phyloP scores from a whole-genome alignment of 92 coral and sea anemone genomes.

The Siderastrea radians region DNA sequence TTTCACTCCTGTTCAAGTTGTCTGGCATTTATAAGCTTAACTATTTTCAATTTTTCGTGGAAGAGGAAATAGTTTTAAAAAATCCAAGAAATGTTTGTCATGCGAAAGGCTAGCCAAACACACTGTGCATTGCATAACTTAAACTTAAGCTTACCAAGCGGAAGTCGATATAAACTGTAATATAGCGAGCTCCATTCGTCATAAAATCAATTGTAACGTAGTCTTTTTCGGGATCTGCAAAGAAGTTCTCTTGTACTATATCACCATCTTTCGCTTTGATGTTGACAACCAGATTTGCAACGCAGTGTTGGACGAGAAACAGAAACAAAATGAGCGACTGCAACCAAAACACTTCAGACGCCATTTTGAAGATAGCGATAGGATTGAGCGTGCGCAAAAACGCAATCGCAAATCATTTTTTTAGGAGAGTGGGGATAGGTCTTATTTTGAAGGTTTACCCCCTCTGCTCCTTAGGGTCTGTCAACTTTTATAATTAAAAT shows the following conservation, averaged over 20 bases:
- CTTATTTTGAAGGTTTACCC: too few relatives aligned
- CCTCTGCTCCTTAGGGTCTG: too few relatives aligned
- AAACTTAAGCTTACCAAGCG: slow-evolving; percentile 71
- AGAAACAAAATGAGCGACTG: slow-evolving; percentile 1
- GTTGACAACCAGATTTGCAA: slow-evolving; percentile 84
- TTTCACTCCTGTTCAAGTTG: too few relatives aligned
- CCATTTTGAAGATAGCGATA: slow-evolving; percentile 1
- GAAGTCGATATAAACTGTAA: slow-evolving; percentile 84
- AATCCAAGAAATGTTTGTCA: too few relatives aligned
- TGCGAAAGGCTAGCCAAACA: too few relatives aligned
- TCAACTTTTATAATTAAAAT: too few relatives aligned
- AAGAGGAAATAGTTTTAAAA: too few relatives aligned
- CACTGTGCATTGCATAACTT: too few relatives aligned
- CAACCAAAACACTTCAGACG: not conserved
- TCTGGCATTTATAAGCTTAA: too few relatives aligned
- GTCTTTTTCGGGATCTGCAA: slow-evolving; percentile 88
- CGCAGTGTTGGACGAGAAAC: slow-evolving; percentile 42
- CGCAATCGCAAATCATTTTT: too few relatives aligned
- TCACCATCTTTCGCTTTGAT: slow-evolving; percentile 88
- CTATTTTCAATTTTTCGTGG: too few relatives aligned
- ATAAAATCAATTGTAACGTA: slow-evolving; percentile 78
- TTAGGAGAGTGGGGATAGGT: too few relatives aligned
- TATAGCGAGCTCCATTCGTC: slow-evolving; percentile 69
- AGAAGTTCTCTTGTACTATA: slow-evolving; percentile 81
- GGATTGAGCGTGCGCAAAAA: not conserved